Evolutionary conservation across 2,113 vertebrate genomes (phyloP).

Genomic region (Melozone crissalis): DNA sequence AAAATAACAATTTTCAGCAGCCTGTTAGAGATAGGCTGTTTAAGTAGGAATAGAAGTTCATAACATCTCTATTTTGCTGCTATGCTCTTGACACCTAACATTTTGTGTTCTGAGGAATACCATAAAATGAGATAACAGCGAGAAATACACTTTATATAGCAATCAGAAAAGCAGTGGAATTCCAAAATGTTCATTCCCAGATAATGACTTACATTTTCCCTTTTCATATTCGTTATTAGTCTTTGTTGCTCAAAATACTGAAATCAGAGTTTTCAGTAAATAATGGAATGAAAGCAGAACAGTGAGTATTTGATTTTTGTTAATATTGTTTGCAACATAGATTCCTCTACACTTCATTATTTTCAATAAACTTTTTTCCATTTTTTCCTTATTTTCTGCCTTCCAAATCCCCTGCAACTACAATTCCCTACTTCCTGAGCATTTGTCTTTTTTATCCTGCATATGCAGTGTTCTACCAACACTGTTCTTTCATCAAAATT

Average conservation of each 20-base stretch:
- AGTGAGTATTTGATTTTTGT: background rate
- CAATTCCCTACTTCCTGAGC: background rate
- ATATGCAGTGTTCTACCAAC: background rate
- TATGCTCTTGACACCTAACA: constrained; percentile 4
- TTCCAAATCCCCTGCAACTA: background rate
- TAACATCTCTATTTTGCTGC: constrained; percentile 29
- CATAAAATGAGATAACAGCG: background rate
- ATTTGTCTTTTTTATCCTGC: background rate
- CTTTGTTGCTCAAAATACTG: background rate
- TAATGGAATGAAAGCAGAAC: background rate
- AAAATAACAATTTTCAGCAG: constrained; percentile 59
- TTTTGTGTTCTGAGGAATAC: constrained; percentile 6
- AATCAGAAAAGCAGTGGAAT: background rate
- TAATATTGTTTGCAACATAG: background rate
- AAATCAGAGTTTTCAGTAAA: background rate
- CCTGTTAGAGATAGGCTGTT: constrained; percentile 17
- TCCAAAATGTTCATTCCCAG: background rate
- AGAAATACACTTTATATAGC: background rate
- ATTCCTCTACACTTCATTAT: background rate
- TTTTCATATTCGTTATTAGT: background rate
- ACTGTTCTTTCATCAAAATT: background rate
- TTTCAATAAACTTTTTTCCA: background rate
- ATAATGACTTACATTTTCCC: background rate
- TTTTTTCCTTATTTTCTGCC: background rate
- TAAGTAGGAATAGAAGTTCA: constrained; percentile 35